Percentiles rank a stretch among this genome's conserved stretches.
These are phyloP conservation scores for Eutrigla gurnardus DNA, from an alignment of 2,797 vertebrate genomes.

Conservation along the genomic window DNA sequence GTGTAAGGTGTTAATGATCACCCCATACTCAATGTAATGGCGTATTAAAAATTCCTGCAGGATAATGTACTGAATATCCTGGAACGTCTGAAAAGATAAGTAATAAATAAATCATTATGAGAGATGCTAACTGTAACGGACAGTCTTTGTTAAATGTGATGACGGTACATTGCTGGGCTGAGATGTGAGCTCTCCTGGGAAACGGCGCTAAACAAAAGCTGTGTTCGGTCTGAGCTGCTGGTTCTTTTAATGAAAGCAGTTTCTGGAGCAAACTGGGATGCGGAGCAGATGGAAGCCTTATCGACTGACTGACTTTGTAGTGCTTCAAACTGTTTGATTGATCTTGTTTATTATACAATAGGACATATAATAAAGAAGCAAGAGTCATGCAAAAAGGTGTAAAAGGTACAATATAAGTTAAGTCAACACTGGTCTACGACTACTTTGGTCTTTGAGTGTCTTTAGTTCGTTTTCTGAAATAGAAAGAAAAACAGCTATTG, in stretches of 20 bases:
- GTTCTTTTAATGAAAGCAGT: slow-evolving; percentile 15
- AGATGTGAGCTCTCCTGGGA: slow-evolving; percentile 36
- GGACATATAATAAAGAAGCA: not conserved
- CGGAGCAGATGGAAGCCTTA: slow-evolving; percentile 24
- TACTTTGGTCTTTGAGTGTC: not conserved
- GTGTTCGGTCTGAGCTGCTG: slow-evolving; percentile 30
- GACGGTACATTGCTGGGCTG: slow-evolving; percentile 38
- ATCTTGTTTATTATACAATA: not conserved
- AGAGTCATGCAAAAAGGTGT: not conserved
- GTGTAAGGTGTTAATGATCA: not conserved
- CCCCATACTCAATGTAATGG: no score
- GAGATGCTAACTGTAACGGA: slow-evolving; percentile 11
- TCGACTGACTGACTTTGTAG: not conserved
- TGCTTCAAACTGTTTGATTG: not conserved
- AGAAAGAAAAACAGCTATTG: slow-evolving; percentile 23
- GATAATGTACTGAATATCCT: not conserved
- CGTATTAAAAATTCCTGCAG: not conserved
- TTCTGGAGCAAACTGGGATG: slow-evolving; percentile 9
- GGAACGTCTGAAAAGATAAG: not conserved
- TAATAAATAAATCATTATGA: not conserved
- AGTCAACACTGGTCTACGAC: not conserved
- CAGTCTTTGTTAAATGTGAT: slow-evolving; percentile 38
- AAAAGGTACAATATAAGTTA: not conserved
- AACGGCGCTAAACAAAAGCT: slow-evolving; percentile 38
- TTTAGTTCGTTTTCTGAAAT: slow-evolving; percentile 13